Conservation (phyloP, 2,888 invertebrate genomes). For the Tanaodytes sp. region DNA sequence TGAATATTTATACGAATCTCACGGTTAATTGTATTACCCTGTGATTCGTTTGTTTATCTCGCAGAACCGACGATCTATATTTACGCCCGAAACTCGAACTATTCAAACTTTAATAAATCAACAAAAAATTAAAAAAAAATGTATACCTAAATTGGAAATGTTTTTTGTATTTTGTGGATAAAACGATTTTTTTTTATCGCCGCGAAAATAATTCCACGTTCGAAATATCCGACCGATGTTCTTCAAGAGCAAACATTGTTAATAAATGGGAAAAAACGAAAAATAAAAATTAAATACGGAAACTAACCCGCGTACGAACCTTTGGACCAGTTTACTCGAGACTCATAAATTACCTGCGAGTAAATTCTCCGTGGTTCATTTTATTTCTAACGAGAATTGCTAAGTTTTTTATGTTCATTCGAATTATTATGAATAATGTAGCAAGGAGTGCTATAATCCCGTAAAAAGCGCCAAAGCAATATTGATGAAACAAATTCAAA, state of each 20-base stretch:
- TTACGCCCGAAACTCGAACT: not conserved
- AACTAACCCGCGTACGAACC: conserved; percentile 5
- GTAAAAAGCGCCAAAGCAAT: conserved; percentile 34
- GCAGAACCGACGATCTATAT: too few relatives aligned
- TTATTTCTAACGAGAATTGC: conserved; percentile 37
- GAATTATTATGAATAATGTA: conserved; percentile 47
- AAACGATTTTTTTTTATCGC: too few relatives aligned
- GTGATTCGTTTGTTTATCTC: too few relatives aligned
- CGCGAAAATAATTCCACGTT: too few relatives aligned
- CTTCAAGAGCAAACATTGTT: too few relatives aligned
- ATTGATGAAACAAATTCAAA: conserved; percentile 37
- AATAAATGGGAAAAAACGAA: conserved; percentile 7
- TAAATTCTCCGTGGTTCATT: conserved; percentile 30
- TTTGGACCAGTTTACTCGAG: conserved; percentile 17
- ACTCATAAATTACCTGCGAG: conserved; percentile 37
- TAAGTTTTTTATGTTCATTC: conserved; percentile 35
- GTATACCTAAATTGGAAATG: not conserved
- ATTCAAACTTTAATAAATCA: not conserved
- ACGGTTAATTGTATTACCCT: conserved; percentile 23
- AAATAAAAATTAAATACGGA: too few relatives aligned
- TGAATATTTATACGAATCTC: conserved; percentile 32
- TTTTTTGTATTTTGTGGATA: too few relatives aligned
- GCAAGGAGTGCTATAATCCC: conserved; percentile 39
- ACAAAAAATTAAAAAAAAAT: not conserved
- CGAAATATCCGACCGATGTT: too few relatives aligned